A percentile compares a stretch with the other conserved stretches of the same genome.
Evolutionary conservation across 2,888 invertebrate genomes (phyloP).

Genomic region (Physocephala rufipes): DNA sequence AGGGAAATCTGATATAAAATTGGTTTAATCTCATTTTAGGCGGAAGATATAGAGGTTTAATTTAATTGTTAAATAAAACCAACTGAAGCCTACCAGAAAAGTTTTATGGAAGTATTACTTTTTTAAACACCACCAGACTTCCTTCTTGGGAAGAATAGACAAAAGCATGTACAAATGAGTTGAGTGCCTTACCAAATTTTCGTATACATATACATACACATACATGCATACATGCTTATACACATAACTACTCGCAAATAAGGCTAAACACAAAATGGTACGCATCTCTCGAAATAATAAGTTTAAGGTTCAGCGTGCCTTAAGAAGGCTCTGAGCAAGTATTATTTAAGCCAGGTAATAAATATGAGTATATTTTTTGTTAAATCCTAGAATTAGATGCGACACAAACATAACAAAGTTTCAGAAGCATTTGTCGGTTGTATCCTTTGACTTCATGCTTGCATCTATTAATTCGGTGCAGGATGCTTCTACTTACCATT

Average conservation of each 20-base stretch:
- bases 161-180: no score
- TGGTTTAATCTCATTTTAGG: neutral
- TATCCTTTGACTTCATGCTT: neutral
- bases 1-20: neutral
- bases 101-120: no score
- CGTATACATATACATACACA: no score
- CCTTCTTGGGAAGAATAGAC: no score
- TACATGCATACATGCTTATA: no score
- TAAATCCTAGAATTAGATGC: slow-evolving; percentile 11
- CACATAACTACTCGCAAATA: no score
- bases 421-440: neutral
- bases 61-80: neutral
- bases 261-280: neutral
- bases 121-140: no score
- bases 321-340: slow-evolving; percentile 4
- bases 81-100: neutral
- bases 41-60: neutral
- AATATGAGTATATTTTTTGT: neutral
- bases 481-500: slow-evolving; percentile 11
- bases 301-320: neutral
- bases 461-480: neutral
- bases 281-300: neutral
- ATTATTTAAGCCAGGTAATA: slow-evolving; percentile 18
- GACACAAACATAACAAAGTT: slow-evolving; percentile 10
- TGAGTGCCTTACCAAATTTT: no score